Base-by-base conservation (phyloP, 2,797 vertebrate species). In the Allobates femoralis region DNA sequence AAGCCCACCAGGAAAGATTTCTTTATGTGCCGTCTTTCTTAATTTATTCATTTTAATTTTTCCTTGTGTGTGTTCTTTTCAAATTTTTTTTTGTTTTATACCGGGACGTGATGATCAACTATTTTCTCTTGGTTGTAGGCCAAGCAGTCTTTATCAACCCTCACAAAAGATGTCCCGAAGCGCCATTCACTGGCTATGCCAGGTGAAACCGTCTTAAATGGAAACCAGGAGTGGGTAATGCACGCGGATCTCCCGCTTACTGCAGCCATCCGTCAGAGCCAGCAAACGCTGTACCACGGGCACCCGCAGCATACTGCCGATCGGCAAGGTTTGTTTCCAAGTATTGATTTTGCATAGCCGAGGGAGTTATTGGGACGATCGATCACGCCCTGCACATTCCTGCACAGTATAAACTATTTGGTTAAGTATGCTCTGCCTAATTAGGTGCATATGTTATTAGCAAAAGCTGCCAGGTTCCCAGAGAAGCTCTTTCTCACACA, bases 201-300 rank as follows among this genome's bases (percentile, higher is more conserved):
- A 0, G 94, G 96, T 0, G 98, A 99, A 93, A 96, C 97, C 0
- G 95, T 99, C 93, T 93, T 98, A 82, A 99, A 98, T 0, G 97
- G 98, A 75, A 99, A 96, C 90, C 98, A 99, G 95, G 98, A 99
- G 92, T 99, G 98, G 98, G 97, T 97, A 93, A 96, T 97, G 94
- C 97, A 98, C 89, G 96, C 97, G 0, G 97, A 99, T 93, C 96
- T 98, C 83, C 98, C 98, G 0, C 96, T 99, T 89, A 99, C 98
- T 0, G 98, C 98, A 0, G 98, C 98, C 92, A 99, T 99, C 92
- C 96, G 98, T 50, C 98, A 99, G 94, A 99, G 97, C 92, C 98
- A 99, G 83, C 97, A 99, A 93, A 99, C 97, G 0, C 96, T 99
- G 66, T 98, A 98, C 94, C 97, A 99, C 84, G 95, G 95, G 0